Evolutionary conservation across 2,888 invertebrate genomes (phyloP).

Genomic region (Tholera decimalis): DNA sequence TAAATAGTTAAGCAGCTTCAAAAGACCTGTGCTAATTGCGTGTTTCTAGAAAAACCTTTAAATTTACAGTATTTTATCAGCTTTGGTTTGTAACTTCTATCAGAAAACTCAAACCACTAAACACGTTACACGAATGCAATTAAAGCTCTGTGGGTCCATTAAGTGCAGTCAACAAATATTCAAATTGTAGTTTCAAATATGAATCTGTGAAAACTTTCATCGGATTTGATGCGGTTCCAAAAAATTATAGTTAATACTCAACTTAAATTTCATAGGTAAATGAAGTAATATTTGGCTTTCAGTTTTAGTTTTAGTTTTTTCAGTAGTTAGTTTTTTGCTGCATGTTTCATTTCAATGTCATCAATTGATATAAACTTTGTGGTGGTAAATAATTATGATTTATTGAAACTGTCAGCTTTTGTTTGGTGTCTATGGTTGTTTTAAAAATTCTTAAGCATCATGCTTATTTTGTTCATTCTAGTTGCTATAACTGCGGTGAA

Average conservation of each 20-base stretch:
- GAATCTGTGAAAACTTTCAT: not conserved
- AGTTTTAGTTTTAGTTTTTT: too few relatives aligned
- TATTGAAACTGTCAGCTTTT: constrained; percentile 1
- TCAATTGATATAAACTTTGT: not conserved
- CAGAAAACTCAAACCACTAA: too few relatives aligned
- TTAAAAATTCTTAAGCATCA: not conserved
- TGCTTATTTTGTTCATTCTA: constrained; percentile 80
- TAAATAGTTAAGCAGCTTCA: not conserved
- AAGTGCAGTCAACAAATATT: too few relatives aligned
- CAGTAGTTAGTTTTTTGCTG: constrained; percentile 20
- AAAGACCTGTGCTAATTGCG: too few relatives aligned
- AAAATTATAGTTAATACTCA: not conserved
- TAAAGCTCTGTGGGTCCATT: too few relatives aligned
- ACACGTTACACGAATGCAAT: too few relatives aligned
- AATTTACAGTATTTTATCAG: not conserved
- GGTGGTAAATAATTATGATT: not conserved
- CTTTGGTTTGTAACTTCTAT: not conserved
- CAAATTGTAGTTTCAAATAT: not conserved
- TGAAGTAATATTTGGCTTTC: constrained; percentile 18
- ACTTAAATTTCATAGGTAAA: not conserved
- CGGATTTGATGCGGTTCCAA: too few relatives aligned
- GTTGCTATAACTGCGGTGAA: constrained; percentile 98
- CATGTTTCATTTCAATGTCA: constrained; percentile 8
- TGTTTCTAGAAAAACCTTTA: not conserved
- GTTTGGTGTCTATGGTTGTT: not conserved